Conservation (phyloP, 2,888 invertebrate genomes). For the Clepsis dumicolana region DNA sequence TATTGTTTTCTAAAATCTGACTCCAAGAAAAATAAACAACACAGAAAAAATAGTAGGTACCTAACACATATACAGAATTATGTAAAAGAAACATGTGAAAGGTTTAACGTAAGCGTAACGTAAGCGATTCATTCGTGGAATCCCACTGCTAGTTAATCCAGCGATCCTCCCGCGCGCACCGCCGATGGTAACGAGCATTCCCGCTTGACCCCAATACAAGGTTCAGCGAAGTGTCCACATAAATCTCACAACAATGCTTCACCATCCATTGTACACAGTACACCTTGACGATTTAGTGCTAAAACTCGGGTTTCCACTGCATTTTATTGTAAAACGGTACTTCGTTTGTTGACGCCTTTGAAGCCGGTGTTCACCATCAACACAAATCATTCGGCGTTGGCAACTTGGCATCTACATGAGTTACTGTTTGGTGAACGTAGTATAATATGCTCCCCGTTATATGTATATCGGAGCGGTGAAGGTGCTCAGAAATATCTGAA, state of each 20-base stretch:
- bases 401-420: background rate
- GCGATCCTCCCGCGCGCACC: slow-evolving; percentile 16
- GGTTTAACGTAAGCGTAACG: background rate
- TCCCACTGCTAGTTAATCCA: slow-evolving; percentile 4
- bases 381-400: background rate
- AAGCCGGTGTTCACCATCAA: background rate
- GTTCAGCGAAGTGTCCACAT: slow-evolving; percentile 38
- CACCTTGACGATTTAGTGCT: slow-evolving; percentile 16
- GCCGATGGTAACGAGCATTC: slow-evolving; percentile 29
- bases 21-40: too few relatives aligned
- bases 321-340: slow-evolving; percentile 23
- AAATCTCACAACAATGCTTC: slow-evolving; percentile 34
- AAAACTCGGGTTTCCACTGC: slow-evolving; percentile 15
- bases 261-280: slow-evolving; percentile 29
- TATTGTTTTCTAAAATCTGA: too few relatives aligned
- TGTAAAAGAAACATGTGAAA: background rate
- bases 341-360: background rate
- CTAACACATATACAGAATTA: too few relatives aligned
- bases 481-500: background rate
- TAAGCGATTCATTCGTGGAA: background rate
- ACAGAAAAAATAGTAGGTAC: too few relatives aligned
- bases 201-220: slow-evolving; percentile 35
- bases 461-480: too few relatives aligned
- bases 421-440: background rate
- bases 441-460: background rate